These are phyloP conservation scores for Ranitomeya variabilis DNA, from an alignment of 2,113 vertebrate species.

Conservation along the genomic window DNA sequence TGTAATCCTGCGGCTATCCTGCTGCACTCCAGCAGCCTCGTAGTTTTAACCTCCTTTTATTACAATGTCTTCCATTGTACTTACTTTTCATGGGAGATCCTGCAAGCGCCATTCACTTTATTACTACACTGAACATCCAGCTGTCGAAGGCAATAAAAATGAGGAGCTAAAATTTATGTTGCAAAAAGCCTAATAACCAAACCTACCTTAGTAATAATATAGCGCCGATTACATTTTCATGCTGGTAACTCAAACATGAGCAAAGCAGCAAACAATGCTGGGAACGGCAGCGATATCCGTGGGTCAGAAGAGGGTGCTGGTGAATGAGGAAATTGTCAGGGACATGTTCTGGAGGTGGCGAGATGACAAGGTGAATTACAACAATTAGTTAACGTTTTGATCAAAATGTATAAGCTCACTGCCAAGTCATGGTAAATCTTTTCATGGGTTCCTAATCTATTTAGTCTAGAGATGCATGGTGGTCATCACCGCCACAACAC, in stretches of 20 bases:
- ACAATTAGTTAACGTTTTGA: too few species aligned
- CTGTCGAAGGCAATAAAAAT: not conserved
- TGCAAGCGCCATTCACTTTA: not conserved
- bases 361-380: not conserved
- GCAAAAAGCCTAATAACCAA: not conserved
- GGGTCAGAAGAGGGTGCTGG: not conserved
- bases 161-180: not conserved
- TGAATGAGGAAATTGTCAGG: not conserved
- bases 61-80: not conserved
- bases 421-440: too few species aligned
- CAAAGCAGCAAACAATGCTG: not conserved
- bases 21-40: not conserved
- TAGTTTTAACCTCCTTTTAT: not conserved
- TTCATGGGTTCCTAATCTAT: too few species aligned
- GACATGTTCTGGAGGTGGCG: not conserved
- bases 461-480: too few species aligned
- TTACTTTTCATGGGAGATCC: slow-evolving; percentile 2
- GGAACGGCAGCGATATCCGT: not conserved
- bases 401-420: too few species aligned
- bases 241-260: not conserved
- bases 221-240: not conserved
- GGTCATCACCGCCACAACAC: too few species aligned
- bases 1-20: slow-evolving; percentile 10
- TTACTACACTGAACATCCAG: not conserved
- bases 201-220: not conserved